Conservation (phyloP, 2,888 invertebrate species). For the Blastobasis lacticolella region DNA sequence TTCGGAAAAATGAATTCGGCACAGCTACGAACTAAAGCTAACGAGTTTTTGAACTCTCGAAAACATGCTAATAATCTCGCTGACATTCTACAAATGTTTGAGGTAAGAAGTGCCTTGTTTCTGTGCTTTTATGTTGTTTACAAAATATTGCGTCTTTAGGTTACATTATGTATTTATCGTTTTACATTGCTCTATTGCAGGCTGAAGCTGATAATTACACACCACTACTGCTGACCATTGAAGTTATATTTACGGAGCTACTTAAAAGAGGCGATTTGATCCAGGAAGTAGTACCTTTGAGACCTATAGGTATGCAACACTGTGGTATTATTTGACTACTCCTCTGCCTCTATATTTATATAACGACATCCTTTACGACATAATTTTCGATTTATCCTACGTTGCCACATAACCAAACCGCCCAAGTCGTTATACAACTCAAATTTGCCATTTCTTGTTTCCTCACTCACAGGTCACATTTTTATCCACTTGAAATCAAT, state of each 20-base stretch:
- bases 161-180: conserved; percentile 6
- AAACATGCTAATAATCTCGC: conserved; percentile 78
- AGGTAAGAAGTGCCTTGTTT: conserved; percentile 50
- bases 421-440: too few relatives aligned
- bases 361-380: too few relatives aligned
- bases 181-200: conserved; percentile 39
- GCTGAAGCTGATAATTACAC: conserved; percentile 61
- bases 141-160: conserved; percentile 34
- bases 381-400: too few relatives aligned
- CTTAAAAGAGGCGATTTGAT: conserved; percentile 79
- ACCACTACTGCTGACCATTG: conserved; percentile 79
- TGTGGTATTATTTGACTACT: conserved; percentile 11
- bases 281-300: conserved; percentile 74
- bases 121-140: conserved; percentile 7
- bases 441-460: too few relatives aligned
- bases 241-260: conserved; percentile 81
- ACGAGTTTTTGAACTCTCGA: conserved; percentile 79
- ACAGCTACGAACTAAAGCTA: conserved; percentile 79
- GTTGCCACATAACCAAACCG: too few relatives aligned
- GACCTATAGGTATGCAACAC: conserved; percentile 63
- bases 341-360: too few relatives aligned
- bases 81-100: conserved; percentile 80
- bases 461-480: too few relatives aligned
- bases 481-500: too few relatives aligned
- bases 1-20: conserved; percentile 76